Evolutionary conservation across 2,113 vertebrate species (phyloP).

Genomic region (Burhinus bistriatus): DNA sequence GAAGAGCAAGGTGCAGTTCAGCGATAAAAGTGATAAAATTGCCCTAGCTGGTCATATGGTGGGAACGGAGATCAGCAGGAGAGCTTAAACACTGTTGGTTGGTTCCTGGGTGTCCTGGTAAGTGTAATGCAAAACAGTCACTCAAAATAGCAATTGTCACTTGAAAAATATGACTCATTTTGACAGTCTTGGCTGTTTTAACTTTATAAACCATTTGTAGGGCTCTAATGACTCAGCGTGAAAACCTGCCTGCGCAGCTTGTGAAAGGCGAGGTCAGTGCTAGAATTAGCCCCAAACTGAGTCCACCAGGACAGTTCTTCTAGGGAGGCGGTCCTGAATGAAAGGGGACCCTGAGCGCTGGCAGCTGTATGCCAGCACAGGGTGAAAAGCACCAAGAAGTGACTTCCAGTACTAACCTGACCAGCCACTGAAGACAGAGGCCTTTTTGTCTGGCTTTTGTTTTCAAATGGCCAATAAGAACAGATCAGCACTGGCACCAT

Average conservation of each 20-base stretch:
- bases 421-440: slow-evolving; percentile 34
- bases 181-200: not conserved
- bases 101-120: not conserved
- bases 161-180: slow-evolving; percentile 30
- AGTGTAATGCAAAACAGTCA: not conserved
- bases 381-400: slow-evolving; percentile 64
- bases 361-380: slow-evolving; percentile 33
- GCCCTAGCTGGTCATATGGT: not conserved
- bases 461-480: slow-evolving; percentile 46
- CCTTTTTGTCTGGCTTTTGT: slow-evolving; percentile 59
- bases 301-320: not conserved
- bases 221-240: not conserved
- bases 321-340: not conserved
- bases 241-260: not conserved
- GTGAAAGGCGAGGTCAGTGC: not conserved
- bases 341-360: not conserved
- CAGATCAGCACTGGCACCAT: slow-evolving; percentile 62
- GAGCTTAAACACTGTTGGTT: not conserved
- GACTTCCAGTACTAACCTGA: slow-evolving; percentile 57
- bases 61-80: not conserved
- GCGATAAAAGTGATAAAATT: not conserved
- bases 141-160: slow-evolving; percentile 18
- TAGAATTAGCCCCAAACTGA: not conserved
- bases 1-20: not conserved
- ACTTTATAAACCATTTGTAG: not conserved